Conservation (phyloP, 2,888 invertebrate genomes). For the Hipparchia semele region DNA sequence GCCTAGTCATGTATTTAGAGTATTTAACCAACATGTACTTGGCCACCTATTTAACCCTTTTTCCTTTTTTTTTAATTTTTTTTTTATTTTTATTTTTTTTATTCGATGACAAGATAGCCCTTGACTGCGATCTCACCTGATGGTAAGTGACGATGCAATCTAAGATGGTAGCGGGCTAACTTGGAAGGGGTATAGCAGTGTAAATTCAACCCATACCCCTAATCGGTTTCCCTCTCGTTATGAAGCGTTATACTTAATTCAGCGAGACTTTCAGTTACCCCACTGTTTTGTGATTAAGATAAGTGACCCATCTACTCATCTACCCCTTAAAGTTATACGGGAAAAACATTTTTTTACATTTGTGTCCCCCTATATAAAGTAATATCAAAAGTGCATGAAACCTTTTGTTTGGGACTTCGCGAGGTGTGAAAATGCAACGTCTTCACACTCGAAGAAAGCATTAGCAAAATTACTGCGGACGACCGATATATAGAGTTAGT, state of each 20-base stretch:
- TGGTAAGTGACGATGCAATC: too few relatives aligned
- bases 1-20: too few relatives aligned
- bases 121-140: too few relatives aligned
- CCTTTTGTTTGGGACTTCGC: constrained; percentile 9
- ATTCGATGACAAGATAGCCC: too few relatives aligned
- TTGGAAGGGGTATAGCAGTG: too few relatives aligned
- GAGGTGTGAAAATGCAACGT: constrained; percentile 18
- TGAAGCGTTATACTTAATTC: not conserved
- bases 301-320: constrained; percentile 3
- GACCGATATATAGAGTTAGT: constrained; percentile 27
- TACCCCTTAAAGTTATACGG: not conserved
- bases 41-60: too few relatives aligned
- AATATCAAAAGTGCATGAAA: constrained; percentile 23
- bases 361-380: constrained; percentile 10
- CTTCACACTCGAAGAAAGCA: constrained; percentile 27
- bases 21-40: too few relatives aligned
- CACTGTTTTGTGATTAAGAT: not conserved
- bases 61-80: too few relatives aligned
- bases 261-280: not conserved
- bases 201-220: too few relatives aligned
- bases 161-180: too few relatives aligned
- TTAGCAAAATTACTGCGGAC: constrained; percentile 27
- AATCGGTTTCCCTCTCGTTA: too few relatives aligned
- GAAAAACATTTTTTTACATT: constrained; percentile 4
- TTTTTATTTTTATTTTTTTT: too few relatives aligned